Conservation (phyloP, 1,140 invertebrate genomes). For the Penaeus vannamei region DNA sequence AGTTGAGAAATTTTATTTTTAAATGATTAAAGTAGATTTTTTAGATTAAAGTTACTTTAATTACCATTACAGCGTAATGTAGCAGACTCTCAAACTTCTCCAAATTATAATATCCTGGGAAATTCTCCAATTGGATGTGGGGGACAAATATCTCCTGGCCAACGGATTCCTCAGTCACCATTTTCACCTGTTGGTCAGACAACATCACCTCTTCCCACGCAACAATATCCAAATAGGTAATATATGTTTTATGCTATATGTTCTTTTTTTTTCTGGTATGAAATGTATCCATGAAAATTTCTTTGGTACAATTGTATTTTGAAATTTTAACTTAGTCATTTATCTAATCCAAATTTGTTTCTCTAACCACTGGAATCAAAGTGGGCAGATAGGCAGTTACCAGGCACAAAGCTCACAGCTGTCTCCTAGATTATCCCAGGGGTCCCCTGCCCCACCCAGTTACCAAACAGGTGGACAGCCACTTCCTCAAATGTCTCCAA, state of each 20-base stretch:
- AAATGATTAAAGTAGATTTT: background rate
- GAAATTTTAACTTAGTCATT: background rate
- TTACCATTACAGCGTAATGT: constrained; percentile 55
- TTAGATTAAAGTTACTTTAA: background rate
- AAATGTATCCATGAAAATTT: too few relatives aligned
- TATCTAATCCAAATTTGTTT: background rate
- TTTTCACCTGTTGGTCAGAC: constrained; percentile 59
- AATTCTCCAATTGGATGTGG: constrained; percentile 47
- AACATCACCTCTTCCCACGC: constrained; percentile 47
- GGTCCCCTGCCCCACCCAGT: constrained; percentile 56
- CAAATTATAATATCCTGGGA: constrained; percentile 51
- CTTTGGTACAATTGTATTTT: background rate
- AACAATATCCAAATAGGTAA: constrained; percentile 53
- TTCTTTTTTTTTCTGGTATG: too few relatives aligned
- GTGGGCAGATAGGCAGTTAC: constrained; percentile 58
- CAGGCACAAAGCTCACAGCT: constrained; percentile 54
- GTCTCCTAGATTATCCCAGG: constrained; percentile 58
- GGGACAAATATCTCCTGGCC: constrained; percentile 58
- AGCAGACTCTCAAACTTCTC: constrained; percentile 59
- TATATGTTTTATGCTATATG: too few relatives aligned
- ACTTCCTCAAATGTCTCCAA: constrained; percentile 59
- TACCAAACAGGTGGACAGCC: constrained; percentile 53
- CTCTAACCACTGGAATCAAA: background rate
- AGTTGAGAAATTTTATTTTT: constrained; percentile 7
- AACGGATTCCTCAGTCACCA: constrained; percentile 59